These are phyloP conservation scores for Troides aeacus DNA, from an alignment of 2,888 invertebrate species.

Conservation along the genomic window DNA sequence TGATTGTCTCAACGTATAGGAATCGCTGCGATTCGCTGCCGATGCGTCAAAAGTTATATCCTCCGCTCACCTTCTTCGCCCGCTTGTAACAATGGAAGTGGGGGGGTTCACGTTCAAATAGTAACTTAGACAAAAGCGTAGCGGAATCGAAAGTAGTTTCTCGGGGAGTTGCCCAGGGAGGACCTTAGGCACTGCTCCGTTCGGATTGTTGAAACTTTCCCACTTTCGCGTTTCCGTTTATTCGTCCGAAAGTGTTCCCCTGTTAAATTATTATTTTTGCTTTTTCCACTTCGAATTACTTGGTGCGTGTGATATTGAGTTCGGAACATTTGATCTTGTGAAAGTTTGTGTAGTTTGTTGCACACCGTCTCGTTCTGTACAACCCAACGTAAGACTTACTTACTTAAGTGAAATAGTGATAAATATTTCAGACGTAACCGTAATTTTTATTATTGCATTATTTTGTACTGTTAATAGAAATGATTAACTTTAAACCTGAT, in stretches of 20 bases:
- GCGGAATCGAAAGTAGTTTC: conserved; percentile 68
- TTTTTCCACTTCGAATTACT: conserved; percentile 52
- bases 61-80: conserved; percentile 39
- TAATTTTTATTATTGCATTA: too few species aligned
- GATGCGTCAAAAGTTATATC: conserved; percentile 49
- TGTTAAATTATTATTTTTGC: conserved; percentile 73
- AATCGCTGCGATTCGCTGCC: conserved; percentile 30
- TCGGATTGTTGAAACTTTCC: conserved; percentile 72
- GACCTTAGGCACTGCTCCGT: conserved; percentile 63
- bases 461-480: too few species aligned
- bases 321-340: conserved; percentile 30
- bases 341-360: conserved; percentile 38
- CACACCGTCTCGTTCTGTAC: background rate
- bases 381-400: background rate
- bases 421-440: too few species aligned
- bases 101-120: conserved; percentile 61
- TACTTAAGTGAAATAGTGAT: too few species aligned
- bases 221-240: conserved; percentile 74
- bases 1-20: conserved; percentile 40
- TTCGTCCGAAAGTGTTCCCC: conserved; percentile 67
- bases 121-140: conserved; percentile 74
- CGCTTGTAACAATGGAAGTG: conserved; percentile 56
- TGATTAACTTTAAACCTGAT: too few species aligned
- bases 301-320: conserved; percentile 56
- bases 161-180: conserved; percentile 56